Evolutionary conservation across 1,140 invertebrate species (phyloP), one percentile per base, ranked within the genome.

Genomic region (Heliconius melpomene): DNA sequence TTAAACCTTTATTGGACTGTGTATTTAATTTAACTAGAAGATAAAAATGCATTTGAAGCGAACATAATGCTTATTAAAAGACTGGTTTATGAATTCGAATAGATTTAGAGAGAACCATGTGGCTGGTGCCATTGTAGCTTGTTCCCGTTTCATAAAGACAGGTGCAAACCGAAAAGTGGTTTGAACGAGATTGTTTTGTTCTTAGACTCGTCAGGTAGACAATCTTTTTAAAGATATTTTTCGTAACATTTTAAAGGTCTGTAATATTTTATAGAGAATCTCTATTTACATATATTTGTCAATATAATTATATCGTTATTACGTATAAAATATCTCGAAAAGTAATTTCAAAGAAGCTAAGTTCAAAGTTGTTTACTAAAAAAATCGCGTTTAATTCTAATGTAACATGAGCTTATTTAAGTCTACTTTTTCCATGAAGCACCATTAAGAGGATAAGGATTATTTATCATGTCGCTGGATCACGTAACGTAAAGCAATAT

Each of bases 151-250:
- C 66, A 60, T 75, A 76, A 75, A 77, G 81, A 86, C 91, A 93
- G 91, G 91, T 93, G 91, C 87, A 89, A 88, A 88, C 82, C 82
- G 83, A 87, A 86, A 86, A 85, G 87, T 84, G 82, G 86, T 85
- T 76, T 71, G 79, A 77, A 77, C 84, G 20, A 80, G 78, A 80
- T 80, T 75, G 82, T 89, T 91, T 90, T 89, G 78, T 83, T 85
- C 79, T 83, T 72, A 75, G 79, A 75, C 46, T 75, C 71, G 74
- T 82, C 90, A 91, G 89, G 90, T 91, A 92, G 83, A 79, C 40
- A 84, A 77, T 74, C 71, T 52, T 52, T 54, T 79, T 66, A 18
- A 16, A 66, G 13, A 66, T 26, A 26, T 66, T 66, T 66, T 66
- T 60, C n/a, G 54, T 23, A 60, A 71, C 3, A 71, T 71, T 71